Evolutionary conservation across 2,797 vertebrate genomes (phyloP).

Genomic region (Sternotherus odoratus): DNA sequence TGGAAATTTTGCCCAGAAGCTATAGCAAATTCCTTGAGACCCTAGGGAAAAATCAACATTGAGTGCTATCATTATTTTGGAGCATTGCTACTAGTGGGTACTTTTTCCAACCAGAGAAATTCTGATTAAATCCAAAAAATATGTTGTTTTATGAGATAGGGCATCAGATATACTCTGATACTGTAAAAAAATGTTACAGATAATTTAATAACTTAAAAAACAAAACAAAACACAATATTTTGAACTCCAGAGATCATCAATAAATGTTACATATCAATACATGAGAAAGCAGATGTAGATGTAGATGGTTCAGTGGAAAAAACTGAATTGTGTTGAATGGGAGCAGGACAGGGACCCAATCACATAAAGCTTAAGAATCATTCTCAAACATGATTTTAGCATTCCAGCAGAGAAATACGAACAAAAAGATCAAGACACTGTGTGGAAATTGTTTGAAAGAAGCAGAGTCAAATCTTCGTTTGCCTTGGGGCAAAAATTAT

Average conservation of each 20-base stretch:
- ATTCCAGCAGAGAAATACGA: background rate
- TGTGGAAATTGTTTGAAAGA: background rate
- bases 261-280: background rate
- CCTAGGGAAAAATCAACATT: background rate
- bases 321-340: background rate
- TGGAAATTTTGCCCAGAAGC: background rate
- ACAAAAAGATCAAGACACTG: background rate
- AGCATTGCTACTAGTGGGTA: constrained; percentile 10
- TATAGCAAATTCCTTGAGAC: constrained; percentile 2
- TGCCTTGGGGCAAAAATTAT: background rate
- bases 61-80: constrained; percentile 21
- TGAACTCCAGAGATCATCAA: background rate
- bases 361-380: background rate
- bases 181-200: background rate
- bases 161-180: constrained; percentile 39
- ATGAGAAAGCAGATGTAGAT: background rate
- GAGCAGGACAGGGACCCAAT: background rate
- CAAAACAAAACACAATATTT: background rate
- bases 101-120: constrained; percentile 55
- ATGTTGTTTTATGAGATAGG: constrained; percentile 15
- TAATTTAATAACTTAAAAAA: background rate
- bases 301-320: constrained; percentile 15
- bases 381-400: background rate
- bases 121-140: constrained; percentile 30
- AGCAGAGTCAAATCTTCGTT: background rate